Base-by-base conservation (phyloP, 1,140 invertebrate genomes). In the Drosophila willistoni region DNA sequence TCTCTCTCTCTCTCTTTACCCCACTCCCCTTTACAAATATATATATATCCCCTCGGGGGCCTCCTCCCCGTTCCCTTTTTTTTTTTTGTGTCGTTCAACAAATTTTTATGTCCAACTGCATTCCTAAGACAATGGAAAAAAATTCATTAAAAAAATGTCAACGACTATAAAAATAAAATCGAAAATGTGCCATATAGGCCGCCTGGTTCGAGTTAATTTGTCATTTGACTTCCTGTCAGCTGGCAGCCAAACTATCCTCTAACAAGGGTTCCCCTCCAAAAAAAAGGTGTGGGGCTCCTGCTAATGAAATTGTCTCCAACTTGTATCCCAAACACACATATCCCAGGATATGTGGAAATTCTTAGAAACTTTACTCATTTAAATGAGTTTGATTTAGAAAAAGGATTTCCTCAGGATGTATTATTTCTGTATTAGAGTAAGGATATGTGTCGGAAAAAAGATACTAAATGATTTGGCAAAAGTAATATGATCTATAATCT, bases 171-270 rank as follows among this genome's bases (percentile, higher is more conserved):
- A 81, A 85, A 75, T 78, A 86, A 79, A 79, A 73, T 36, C 36
- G 17, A 39, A 39, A 71, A 65, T 66, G 33, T 74, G 68, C 25
- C 36, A 51, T 41, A n/a, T 41, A 54, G 51, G 36, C 42, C 63
- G 59, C 51, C 29, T 29, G 33, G 65, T 41, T 74, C 29, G 64
- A 76, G 73, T 82, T 91, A 91, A 90, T 91, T 91, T 89, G 79
- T 90, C 89, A 77, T 80, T 84, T 78, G 44, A 90, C 84, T 85
- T 90, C 89, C 87, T 90, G 86, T 79, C 87, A 90, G 87, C 87
- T 90, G 87, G 60, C 36, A 22, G 44, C 44, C n/a, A 22, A 36
- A 36, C n/a, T 12, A 34, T 9, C 29, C 33, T 14, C 7, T 10
- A 36, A 57, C 33, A 59, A 59, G 56, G 56, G 33, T 19, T 9